These are phyloP conservation scores for Sebastes diaconus DNA, from an alignment of 2,797 vertebrate genomes.

Conservation along the genomic window DNA sequence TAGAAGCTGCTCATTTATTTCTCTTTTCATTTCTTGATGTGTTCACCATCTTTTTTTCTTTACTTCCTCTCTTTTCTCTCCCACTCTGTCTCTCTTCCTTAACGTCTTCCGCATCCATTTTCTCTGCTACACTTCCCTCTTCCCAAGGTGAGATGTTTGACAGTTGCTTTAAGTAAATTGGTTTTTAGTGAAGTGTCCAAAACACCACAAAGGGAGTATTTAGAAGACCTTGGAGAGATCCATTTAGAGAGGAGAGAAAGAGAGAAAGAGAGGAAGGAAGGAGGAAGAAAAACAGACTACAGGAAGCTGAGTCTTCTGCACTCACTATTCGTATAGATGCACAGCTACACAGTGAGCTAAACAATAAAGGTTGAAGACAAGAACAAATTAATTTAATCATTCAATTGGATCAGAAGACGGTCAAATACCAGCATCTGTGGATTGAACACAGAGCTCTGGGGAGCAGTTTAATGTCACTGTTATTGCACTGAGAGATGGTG, in stretches of 20 bases:
- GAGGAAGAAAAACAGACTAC: neutral
- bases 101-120: neutral
- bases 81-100: conserved; percentile 13
- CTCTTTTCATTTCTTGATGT: conserved; percentile 21
- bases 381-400: neutral
- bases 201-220: conserved; percentile 38
- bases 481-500: neutral
- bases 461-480: neutral
- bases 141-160: conserved; percentile 56
- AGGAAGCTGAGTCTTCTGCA: neutral
- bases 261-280: neutral
- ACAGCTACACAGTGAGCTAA: neutral
- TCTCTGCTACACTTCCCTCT: neutral
- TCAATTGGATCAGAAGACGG: neutral
- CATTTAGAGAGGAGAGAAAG: conserved; percentile 16
- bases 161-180: conserved; percentile 59
- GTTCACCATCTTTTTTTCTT: neutral
- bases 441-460: neutral
- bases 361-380: neutral
- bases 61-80: neutral
- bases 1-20: conserved; percentile 41
- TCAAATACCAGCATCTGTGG: no score
- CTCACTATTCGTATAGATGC: no score
- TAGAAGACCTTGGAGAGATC: conserved; percentile 52
- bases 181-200: conserved; percentile 45